Evolutionary conservation across 35 echinoderm and acorn worm species (phyloP), one percentile per base, ranked within the genome.

Genomic region (Eucidaris tribuloides): DNA sequence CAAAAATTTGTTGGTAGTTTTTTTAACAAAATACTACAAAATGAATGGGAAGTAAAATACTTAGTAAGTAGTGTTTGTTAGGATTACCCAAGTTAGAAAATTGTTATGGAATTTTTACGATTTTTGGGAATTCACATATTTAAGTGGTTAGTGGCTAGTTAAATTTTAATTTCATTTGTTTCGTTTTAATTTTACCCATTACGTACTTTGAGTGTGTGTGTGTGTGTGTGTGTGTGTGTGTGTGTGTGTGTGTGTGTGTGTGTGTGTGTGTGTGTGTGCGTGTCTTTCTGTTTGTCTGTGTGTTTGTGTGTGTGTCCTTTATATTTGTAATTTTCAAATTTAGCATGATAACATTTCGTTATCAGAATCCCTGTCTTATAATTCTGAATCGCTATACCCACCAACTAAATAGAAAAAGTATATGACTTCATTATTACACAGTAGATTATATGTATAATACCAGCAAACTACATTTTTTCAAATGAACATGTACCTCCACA

Each of bases 401-500:
- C 58, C 3, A 32, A 31, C 32, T 48, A 81, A 79, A 17, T 24
- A 0, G 20, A 39, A 9, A n/a, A 55, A 4, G 0, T 11, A 20
- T 23, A 22, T 7, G 45, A 15, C 19, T 79, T 1, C 5, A 39
- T 23, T 39, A 46, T 2, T 13, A n/a, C 44, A 22, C 32, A 79
- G 25, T 79, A 3, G 45, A 43, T 23, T 2, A 6, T 18, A 79
- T 79, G 49, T n/a, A 3, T 9, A 54, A 20, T 79, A 7, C 46
- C 32, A 41, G 50, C 7, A 58, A 41, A 48, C 19, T 0, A 20
- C 50, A 46, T 52, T 32, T 60, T 59, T 42, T 42, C 35, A 50
- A 33, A 14, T 78, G n/a, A 39, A 45, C 42, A 18, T n/a, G n/a
- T n/a, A 92, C 83, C 82, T 42, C 89, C 89, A 71, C 89, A 92